Percentiles rank a stretch among this genome's conserved stretches.
These are phyloP conservation scores for Hippocampus abdominalis DNA, from an alignment of 2,113 vertebrate species.

Conservation along the genomic window DNA sequence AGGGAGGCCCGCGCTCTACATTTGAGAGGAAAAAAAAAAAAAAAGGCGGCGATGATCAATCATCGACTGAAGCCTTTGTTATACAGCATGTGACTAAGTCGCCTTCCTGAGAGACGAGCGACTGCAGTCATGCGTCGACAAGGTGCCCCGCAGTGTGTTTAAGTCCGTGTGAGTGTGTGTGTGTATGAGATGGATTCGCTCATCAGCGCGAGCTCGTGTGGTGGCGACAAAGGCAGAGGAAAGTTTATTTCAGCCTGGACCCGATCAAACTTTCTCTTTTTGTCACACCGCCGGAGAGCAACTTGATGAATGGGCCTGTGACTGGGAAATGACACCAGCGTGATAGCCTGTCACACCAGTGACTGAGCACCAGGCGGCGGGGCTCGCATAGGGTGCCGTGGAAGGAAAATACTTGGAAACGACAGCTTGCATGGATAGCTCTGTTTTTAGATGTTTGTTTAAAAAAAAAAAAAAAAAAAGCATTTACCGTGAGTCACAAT, in stretches of 20 bases:
- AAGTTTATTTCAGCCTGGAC: conserved; percentile 34
- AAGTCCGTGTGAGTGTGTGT: not conserved
- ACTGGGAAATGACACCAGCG: conserved; percentile 39
- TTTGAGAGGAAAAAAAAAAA: not conserved
- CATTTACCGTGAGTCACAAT: not conserved
- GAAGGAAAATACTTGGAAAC: conserved; percentile 33
- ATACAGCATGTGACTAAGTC: not conserved
- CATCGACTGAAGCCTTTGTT: not conserved
- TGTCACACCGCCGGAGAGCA: conserved; percentile 46
- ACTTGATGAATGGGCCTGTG: conserved; percentile 56
- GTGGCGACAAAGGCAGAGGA: conserved; percentile 17
- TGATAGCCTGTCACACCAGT: conserved; percentile 30
- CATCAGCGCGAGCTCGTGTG: conserved; percentile 11
- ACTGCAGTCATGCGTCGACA: conserved; percentile 14
- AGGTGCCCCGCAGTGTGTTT: not conserved
- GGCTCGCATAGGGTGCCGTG: conserved; percentile 23
- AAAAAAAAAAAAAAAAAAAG: not conserved
- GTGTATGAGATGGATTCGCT: not conserved
- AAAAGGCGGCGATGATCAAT: not conserved
- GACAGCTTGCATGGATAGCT: conserved; percentile 16
- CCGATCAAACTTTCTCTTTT: conserved; percentile 41
- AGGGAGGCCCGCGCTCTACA: not conserved
- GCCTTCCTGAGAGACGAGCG: not conserved
- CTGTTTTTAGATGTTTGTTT: conserved; percentile 1
- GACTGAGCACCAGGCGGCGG: conserved; percentile 29